Conservation (phyloP, 53 echinoderm and acorn worm species). For the Luidia sarsii region DNA sequence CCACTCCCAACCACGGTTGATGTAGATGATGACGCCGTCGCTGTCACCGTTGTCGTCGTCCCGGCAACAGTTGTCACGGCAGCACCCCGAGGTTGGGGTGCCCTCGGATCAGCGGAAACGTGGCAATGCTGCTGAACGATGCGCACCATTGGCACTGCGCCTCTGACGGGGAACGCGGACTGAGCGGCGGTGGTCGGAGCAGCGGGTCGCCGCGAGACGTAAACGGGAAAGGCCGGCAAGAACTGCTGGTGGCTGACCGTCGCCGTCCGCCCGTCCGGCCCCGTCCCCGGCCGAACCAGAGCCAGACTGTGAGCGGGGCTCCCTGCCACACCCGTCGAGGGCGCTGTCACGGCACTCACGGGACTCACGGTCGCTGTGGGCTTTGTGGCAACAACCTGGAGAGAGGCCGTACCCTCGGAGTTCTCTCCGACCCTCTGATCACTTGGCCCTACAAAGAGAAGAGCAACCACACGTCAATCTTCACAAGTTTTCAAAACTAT, state of each 20-base stretch:
- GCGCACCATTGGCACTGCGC: slow-evolving; percentile 10
- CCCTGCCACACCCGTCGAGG: background rate
- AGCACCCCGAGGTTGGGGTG: background rate
- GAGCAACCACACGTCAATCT: too few relatives aligned
- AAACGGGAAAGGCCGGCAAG: slow-evolving; percentile 13
- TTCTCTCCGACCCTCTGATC: too few relatives aligned
- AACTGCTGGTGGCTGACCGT: background rate
- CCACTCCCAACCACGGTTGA: background rate
- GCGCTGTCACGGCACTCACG: background rate
- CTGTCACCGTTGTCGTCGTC: background rate
- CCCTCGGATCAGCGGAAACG: background rate
- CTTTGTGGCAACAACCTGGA: background rate
- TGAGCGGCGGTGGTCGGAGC: slow-evolving; percentile 2
- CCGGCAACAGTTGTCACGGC: background rate
- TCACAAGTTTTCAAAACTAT: too few relatives aligned
- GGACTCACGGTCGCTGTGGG: slow-evolving; percentile 25
- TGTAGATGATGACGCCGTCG: background rate
- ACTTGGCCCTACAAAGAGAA: too few relatives aligned
- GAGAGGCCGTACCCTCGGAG: too few relatives aligned
- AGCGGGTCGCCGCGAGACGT: background rate
- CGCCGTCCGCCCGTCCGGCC: too few relatives aligned
- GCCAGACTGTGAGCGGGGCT: background rate
- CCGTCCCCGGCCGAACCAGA: slow-evolving; percentile 3
- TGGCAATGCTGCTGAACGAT: slow-evolving; percentile 36
- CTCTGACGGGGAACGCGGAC: background rate